These are phyloP conservation scores for Sebastolobus altivelis DNA, from an alignment of 2,797 vertebrate species.

Conservation along the genomic window DNA sequence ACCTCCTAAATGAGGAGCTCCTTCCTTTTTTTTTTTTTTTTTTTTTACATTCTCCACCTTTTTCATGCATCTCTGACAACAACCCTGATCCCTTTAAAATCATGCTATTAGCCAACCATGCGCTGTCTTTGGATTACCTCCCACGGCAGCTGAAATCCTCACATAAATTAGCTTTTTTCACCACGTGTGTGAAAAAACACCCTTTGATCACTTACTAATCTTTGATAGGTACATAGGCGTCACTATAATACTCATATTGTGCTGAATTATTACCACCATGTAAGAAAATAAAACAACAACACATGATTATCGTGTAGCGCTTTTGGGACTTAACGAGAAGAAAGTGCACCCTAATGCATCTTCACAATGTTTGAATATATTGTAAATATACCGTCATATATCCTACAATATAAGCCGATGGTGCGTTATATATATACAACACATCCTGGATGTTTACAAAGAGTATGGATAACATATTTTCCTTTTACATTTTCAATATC, in stretches of 20 bases:
- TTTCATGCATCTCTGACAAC: conserved; percentile 40
- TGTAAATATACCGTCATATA: conserved; percentile 79
- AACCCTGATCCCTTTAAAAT: conserved; percentile 49
- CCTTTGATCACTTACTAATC: conserved; percentile 52
- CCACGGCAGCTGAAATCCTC: conserved; percentile 24
- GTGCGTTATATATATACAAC: conserved; percentile 76
- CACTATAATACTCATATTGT: conserved; percentile 70
- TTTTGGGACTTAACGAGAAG: conserved; percentile 57
- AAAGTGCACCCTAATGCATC: conserved; percentile 57
- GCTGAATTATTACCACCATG: conserved; percentile 58
- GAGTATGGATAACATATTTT: conserved; percentile 70
- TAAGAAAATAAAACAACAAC: conserved; percentile 45
- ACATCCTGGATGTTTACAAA: conserved; percentile 71
- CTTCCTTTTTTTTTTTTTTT: background rate
- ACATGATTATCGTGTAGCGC: conserved; percentile 60
- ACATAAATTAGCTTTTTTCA: conserved; percentile 4
- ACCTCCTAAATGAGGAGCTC: background rate
- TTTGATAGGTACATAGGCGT: conserved; percentile 63
- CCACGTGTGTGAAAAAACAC: conserved; percentile 10
- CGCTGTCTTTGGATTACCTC: conserved; percentile 44
- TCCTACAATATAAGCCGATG: conserved; percentile 78
- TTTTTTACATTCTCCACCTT: conserved; percentile 32
- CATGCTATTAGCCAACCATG: conserved; percentile 51
- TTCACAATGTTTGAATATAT: conserved; percentile 75
- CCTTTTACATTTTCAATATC: conserved; percentile 65